These are phyloP conservation scores for Mesopsocus fuscifrons DNA, from an alignment of 2,888 invertebrate species.

Conservation along the genomic window DNA sequence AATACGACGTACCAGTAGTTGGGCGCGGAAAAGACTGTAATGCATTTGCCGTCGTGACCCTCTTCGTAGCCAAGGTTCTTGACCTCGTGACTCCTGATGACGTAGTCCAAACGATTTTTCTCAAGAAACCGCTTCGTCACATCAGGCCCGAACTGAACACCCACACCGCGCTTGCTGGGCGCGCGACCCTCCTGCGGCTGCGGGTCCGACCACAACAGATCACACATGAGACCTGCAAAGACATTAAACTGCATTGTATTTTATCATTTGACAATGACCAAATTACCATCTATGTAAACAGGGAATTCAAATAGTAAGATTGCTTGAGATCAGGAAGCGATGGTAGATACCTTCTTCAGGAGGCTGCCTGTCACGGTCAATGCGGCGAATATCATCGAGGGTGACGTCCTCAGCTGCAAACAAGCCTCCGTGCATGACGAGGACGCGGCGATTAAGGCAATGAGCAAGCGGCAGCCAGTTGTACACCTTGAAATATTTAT, in stretches of 20 bases:
- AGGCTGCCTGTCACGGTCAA: slow-evolving; percentile 88
- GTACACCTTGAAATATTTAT: too few species aligned
- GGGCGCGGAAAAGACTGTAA: slow-evolving; percentile 98
- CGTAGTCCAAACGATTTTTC: slow-evolving; percentile 74
- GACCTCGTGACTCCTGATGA: slow-evolving; percentile 94
- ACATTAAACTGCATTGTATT: slow-evolving; percentile 8
- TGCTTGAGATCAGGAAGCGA: too few species aligned
- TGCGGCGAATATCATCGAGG: slow-evolving; percentile 74
- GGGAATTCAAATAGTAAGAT: too few species aligned
- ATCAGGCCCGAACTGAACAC: slow-evolving; percentile 97
- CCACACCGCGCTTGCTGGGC: slow-evolving; percentile 92
- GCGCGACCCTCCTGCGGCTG: slow-evolving; percentile 74
- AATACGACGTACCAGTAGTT: slow-evolving; percentile 92
- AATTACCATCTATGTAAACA: too few species aligned
- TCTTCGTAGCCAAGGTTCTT: slow-evolving; percentile 92
- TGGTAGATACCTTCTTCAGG: slow-evolving; percentile 66
- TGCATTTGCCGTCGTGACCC: slow-evolving; percentile 86
- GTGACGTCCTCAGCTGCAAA: slow-evolving; percentile 87
- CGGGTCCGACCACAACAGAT: slow-evolving; percentile 96
- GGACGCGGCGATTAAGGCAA: slow-evolving; percentile 68
- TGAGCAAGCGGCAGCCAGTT: slow-evolving; percentile 94
- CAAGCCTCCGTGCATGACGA: slow-evolving; percentile 95
- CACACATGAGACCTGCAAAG: slow-evolving; percentile 73
- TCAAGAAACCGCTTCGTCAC: slow-evolving; percentile 74
- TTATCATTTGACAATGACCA: slow-evolving; percentile 16